Base-by-base conservation (phyloP, 2,888 invertebrate genomes). In the Parelbella ahira region DNA sequence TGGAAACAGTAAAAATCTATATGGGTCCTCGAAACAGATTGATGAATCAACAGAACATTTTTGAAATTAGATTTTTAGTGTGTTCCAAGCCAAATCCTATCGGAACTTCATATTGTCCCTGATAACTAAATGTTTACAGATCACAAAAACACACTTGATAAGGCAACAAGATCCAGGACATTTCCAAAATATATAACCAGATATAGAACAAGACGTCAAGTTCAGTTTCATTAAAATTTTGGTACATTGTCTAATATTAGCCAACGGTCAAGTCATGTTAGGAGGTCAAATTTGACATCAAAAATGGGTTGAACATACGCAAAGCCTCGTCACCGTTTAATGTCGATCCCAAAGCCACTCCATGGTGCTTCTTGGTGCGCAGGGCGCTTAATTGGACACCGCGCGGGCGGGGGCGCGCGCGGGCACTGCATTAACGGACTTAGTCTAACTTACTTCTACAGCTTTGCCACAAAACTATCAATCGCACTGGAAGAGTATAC, bases 391-490 rank as follows among this genome's bases (percentile, higher is more conserved):
- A 48, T 60, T 54, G 65, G 66, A 54, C 47, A 79, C 82, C 80
- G 76, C 72, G 76, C 76, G 83, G 86, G 84, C 81, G 12, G 0
- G 1, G 79, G 84, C 53, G 79, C 86, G 77, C 78, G 72, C 80
- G 81, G 83, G 80, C 50, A 81, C 86, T 68, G 81, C 49, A 21
- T 12, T 58, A 72, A 76, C 82, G 70, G 86, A 53, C 78, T 80
- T 78, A 77, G 32, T 19, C 66, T 77, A 75, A 49, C 61, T 67
- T 71, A 67, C 0, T 7, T 18, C 33, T 54, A 58, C 6, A 0
- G 18, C 28, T 49, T 37, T 46, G 50, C 54, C 60, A 56, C 49
- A 51, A 38, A 47, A 50, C 48, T 51, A n/a, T n/a, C n/a, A n/a
- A n/a, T n/a, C n/a, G n/a, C n/a, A n/a, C n/a, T n/a, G n/a, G n/a